Evolutionary conservation across 2,113 vertebrate species (phyloP), one percentile per base, ranked within the genome.

Genomic region (Malurus elegans): DNA sequence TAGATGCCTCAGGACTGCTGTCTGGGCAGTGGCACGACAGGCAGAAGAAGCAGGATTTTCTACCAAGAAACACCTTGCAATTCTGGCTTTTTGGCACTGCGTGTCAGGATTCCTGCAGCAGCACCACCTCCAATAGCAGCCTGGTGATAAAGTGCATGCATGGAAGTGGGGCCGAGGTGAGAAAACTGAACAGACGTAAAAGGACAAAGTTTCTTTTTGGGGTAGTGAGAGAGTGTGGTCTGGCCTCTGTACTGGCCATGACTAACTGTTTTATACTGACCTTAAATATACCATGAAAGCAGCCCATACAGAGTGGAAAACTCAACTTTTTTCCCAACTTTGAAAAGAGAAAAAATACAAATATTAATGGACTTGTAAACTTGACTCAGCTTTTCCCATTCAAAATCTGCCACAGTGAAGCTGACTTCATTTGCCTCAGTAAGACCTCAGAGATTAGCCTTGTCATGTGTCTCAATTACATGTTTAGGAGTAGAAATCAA

Each of bases 21-120:
- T 66, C 31, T 0, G 0, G 29, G 12, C 20, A 40, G 29, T 10
- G 14, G 6, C 7, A 17, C 60, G 36, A 8, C 14, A 48, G 40
- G 18, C 2, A 28, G 72, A 76, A 13, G 9, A 34, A 86, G 36
- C 18, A 45, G 45, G 20, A 26, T 24, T 56, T 90, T 69, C 23
- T 36, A 25, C 36, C 17, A 51, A 75, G 40, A 53, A 92, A 69
- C 14, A 38, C 20, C 8, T 50, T 17, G 7, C 21, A 69, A 40
- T 78, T 53, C 14, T 64, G 81, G 9, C 8, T 45, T 78, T 44
- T 70, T 86, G 26, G 17, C 2, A 1, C 16, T 26, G 5, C 34
- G 25, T 58, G 34, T 40, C 28, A 18, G 3, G 18, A 56, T 44
- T 85, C 7, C 24, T 60, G 18, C 28, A 58, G 62, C 47, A 81